Conservation (phyloP, 1,140 invertebrate species). For the Thereuonema tuberculata region DNA sequence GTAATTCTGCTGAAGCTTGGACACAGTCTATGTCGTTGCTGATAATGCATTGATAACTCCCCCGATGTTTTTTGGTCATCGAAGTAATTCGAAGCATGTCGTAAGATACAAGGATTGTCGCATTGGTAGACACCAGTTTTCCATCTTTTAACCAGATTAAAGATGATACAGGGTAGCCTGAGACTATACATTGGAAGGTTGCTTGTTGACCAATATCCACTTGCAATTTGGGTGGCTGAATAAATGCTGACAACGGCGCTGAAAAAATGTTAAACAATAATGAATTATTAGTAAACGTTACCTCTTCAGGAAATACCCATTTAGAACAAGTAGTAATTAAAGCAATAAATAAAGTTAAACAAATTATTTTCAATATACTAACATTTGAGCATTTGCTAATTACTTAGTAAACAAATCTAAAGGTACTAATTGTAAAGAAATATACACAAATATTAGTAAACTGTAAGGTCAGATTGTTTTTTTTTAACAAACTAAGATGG, state of each 20-base stretch:
- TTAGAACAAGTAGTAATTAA: no score
- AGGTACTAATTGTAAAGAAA: no score
- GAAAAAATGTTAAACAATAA: no score
- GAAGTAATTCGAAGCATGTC: slow-evolving; percentile 17
- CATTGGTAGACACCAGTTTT: slow-evolving; percentile 38
- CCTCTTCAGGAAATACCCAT: no score
- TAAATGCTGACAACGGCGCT: slow-evolving; percentile 26
- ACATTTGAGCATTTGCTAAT: no score
- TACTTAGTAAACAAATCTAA: no score
- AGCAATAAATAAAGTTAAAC: no score
- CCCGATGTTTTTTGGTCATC: slow-evolving; percentile 28
- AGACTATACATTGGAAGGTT: slow-evolving; percentile 16
- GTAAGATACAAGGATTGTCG: not conserved
- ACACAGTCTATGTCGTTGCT: slow-evolving; percentile 25
- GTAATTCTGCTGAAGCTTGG: slow-evolving; percentile 30
- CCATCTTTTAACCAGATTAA: not conserved
- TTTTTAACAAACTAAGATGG: no score
- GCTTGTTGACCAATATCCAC: slow-evolving; percentile 23
- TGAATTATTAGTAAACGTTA: no score
- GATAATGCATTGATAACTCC: slow-evolving; percentile 37
- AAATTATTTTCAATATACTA: no score
- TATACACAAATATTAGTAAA: no score
- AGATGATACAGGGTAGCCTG: not conserved
- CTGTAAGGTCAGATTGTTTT: no score
- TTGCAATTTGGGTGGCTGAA: slow-evolving; percentile 26